phyloP scores from a whole-genome alignment of 2,113 vertebrate genomes.

The Rhinopomastus cyanomelas region DNA sequence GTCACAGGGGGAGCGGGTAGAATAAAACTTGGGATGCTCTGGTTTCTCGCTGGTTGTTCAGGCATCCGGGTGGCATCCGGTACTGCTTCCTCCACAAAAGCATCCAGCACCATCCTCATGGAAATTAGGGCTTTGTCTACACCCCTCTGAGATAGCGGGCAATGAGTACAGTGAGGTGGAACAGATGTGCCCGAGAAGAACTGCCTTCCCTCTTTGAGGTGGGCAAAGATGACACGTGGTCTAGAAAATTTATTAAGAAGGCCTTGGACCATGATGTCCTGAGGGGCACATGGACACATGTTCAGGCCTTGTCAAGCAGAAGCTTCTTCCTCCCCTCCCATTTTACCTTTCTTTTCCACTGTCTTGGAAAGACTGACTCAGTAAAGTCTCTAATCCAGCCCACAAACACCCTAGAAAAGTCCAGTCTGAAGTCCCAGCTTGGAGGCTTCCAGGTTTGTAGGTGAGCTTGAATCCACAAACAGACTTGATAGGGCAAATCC shows the following conservation, averaged over 20 bases:
- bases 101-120: neutral
- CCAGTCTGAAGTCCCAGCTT: neutral
- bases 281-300: fast-evolving
- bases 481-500: neutral
- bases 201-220: neutral
- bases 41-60: constrained; percentile 14
- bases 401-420: neutral
- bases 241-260: neutral
- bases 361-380: neutral
- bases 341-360: neutral
- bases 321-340: neutral
- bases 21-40: constrained; percentile 54
- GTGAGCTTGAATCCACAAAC: neutral
- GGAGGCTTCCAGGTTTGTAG: neutral
- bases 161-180: fast-evolving
- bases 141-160: neutral
- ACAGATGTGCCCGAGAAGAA: neutral
- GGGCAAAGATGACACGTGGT: neutral
- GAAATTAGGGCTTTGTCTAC: constrained; percentile 5
- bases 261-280: fast-evolving
- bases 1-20: constrained; percentile 17
- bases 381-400: neutral
- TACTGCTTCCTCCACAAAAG: constrained; percentile 1
- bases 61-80: neutral
- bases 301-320: neutral